Evolutionary conservation across 2,113 vertebrate genomes (phyloP), one percentile per base, ranked within the genome.

Genomic region (Amblyornis subalaris): DNA sequence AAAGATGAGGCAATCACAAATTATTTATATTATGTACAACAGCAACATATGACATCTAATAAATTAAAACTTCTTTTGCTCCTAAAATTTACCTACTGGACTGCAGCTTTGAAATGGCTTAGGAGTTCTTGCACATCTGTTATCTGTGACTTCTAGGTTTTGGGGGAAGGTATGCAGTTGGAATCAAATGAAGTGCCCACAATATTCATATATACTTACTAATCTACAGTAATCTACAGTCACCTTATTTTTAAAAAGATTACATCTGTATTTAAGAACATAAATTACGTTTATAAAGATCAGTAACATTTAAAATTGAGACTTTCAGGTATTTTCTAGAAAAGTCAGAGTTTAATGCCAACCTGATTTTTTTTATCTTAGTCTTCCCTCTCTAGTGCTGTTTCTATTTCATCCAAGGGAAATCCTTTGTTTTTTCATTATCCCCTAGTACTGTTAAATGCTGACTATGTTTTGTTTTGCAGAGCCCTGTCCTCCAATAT

Each of bases 401-500:
- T 90, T 93, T 88, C 40, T 40, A 33, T 87, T 96, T 94, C 58
- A 81, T 67, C n/a, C 50, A 62, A 51, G 44, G 29, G 31, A 90
- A 55, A 53, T n/a, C n/a, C 8, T 51, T 12, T 45, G 36, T 65
- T 75, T 44, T 29, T 72, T 51, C 33, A 23, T 60, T 79, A 67
- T 88, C 69, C 67, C 7, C 5, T 3, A 24, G 45, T 86, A 60
- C 62, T 24, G 77, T 48, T 91, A 86, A 96, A 87, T 72, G 64
- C 57, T 44, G n/a, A 48, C 6, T 94, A n/a, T 88, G 29, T 76
- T 89, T 80, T 92, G 62, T 96, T 97, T 97, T 96, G 72, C 98
- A 99, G 99, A 99, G 99, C 96, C 99, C 99, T 7, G 99, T 99
- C 79, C 94, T 99, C 94, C 99, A 99, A 98, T 99, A 99, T 88